These are phyloP conservation scores for Paramisgurnus dabryanus DNA, from an alignment of 2,113 vertebrate species.

Conservation along the genomic window DNA sequence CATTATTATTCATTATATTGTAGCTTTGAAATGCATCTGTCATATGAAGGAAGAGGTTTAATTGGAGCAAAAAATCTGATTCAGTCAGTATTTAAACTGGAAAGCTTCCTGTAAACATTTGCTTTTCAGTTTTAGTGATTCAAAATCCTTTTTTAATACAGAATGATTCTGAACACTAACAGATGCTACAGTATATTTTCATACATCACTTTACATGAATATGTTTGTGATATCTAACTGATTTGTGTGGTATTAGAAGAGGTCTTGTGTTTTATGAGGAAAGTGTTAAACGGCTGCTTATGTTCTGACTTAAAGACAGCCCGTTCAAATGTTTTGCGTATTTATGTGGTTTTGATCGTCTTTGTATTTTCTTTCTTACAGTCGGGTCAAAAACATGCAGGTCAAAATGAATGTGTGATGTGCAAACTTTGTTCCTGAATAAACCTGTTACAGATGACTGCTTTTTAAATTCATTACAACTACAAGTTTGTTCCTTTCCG, in stretches of 20 bases:
- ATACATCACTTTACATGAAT: not conserved
- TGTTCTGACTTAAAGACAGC: not conserved
- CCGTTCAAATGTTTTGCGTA: slow-evolving; percentile 62
- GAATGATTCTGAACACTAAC: not conserved
- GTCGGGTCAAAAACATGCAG: slow-evolving; percentile 66
- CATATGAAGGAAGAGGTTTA: not conserved
- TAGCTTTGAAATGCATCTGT: not conserved
- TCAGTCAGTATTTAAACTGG: too few relatives aligned
- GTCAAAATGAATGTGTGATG: slow-evolving; percentile 65
- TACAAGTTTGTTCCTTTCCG: too few relatives aligned
- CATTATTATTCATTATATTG: not conserved
- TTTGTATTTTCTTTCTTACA: slow-evolving; percentile 71
- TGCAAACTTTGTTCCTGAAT: slow-evolving; percentile 74
- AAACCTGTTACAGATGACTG: slow-evolving; percentile 73
- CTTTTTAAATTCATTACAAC: too few relatives aligned
- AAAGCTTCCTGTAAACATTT: not conserved
- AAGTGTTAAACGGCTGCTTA: too few relatives aligned
- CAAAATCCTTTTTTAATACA: not conserved
- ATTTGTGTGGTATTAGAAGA: not conserved
- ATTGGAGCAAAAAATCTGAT: too few relatives aligned
- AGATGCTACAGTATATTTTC: slow-evolving; percentile 8
- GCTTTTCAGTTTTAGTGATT: slow-evolving; percentile 53
- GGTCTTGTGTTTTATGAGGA: not conserved
- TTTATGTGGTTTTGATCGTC: slow-evolving; percentile 73
- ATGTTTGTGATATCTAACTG: not conserved